Evolutionary conservation across 2,113 vertebrate species (phyloP), one percentile per base, ranked within the genome.

Genomic region (zebrafish (Danio rerio)): DNA sequence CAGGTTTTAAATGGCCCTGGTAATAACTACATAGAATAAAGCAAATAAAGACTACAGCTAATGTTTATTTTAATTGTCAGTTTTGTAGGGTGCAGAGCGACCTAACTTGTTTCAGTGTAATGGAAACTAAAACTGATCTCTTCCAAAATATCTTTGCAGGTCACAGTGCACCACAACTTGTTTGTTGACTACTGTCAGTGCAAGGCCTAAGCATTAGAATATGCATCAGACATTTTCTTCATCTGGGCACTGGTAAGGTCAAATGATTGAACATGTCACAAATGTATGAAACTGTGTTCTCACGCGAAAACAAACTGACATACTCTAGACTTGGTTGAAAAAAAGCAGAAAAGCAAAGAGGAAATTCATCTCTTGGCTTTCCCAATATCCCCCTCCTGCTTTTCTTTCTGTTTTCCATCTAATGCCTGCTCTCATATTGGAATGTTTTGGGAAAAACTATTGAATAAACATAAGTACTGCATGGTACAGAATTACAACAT

Each of bases 71-170:
- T 20, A 8, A 59, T 9, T 21, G 58, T 61, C 18, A 20, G 5
- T 20, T 61, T 10, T 61, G 58, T 61, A n/a, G 9, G 58, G 8
- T 20, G 56, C 58, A 59, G 8, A 59, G 58, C 10, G 58, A 59
- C 58, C 58, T 59, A 45, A 66, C 15, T 66, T 43, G 63, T 43
- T 40, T 45, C 10, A 20, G 6, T 50, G 47, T 15, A 31, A 15
- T 52, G 68, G 18, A 71, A 52, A 31, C 18, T 13, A 31, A 31
- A 13, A 52, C 49, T 52, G 69, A 71, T 71, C 18, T 71, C 47
- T 31, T 8, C 12, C 31, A n/a, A 49, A 49, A 2, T 73, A 55
- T 79, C 71, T 79, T 75, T 79, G 56, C 77, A 80, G 69, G 70
- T 66, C 42, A 49, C 43, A 16, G 42, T 45, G 50, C 20, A 63